Conservation (phyloP, 2,113 vertebrate genomes). For the Hippocampus barbouri region DNA sequence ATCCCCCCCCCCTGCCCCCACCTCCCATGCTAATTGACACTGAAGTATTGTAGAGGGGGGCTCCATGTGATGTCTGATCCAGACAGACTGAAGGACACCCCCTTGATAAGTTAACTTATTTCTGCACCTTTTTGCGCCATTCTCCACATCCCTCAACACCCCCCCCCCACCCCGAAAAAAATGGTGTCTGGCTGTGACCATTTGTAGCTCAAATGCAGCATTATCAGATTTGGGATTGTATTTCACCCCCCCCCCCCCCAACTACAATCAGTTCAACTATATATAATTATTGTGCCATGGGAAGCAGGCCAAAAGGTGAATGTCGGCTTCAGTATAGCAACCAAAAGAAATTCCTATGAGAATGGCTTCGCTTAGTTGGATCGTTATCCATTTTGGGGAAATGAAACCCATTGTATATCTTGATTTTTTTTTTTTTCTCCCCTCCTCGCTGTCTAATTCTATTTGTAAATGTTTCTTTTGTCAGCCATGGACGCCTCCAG, state of each 20-base stretch:
- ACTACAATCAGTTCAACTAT: background rate
- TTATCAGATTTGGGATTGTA: background rate
- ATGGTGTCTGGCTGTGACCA: background rate
- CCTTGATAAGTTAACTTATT: background rate
- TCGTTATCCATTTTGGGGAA: slow-evolving; percentile 16
- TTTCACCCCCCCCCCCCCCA: background rate
- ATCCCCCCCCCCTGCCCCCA: background rate
- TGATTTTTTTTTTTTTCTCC: slow-evolving; percentile 12
- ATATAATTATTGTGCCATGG: slow-evolving; percentile 45
- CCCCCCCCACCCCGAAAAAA: background rate
- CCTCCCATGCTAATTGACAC: background rate
- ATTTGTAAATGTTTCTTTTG: slow-evolving; percentile 27
- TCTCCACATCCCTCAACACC: background rate
- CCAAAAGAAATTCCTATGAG: slow-evolving; percentile 17
- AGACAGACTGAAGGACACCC: slow-evolving; percentile 3
- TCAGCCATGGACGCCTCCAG: slow-evolving; percentile 50
- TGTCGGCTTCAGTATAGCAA: slow-evolving; percentile 32
- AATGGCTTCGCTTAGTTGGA: slow-evolving; percentile 21
- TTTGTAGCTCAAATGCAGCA: background rate
- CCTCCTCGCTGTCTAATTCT: slow-evolving; percentile 25
- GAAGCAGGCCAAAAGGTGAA: slow-evolving; percentile 43
- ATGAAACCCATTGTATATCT: slow-evolving; percentile 37
- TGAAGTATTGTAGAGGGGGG: slow-evolving; percentile 30
- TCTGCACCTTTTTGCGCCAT: background rate
- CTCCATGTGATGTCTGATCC: slow-evolving; percentile 19